Conservation (phyloP, 2,113 vertebrate species). For the Ceratotherium simum region DNA sequence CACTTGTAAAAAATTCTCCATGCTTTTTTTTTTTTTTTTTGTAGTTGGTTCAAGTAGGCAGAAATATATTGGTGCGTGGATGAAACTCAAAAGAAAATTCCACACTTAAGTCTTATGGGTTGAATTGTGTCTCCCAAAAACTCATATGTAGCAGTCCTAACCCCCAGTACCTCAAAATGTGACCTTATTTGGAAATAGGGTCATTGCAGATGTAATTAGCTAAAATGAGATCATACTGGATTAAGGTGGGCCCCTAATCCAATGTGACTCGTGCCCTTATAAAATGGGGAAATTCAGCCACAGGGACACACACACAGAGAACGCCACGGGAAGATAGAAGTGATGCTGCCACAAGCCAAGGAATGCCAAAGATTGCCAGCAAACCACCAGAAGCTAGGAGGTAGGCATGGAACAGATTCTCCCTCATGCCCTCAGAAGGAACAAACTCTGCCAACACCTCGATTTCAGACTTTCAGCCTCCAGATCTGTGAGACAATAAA, state of each 20-base stretch:
- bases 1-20: not conserved
- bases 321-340: rapidly evolving
- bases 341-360: not conserved
- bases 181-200: not conserved
- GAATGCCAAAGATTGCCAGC: not conserved
- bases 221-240: not conserved
- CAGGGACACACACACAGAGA: not conserved
- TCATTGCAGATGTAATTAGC: not conserved
- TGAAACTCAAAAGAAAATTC: not conserved
- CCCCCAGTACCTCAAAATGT: not conserved
- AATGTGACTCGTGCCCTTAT: rapidly evolving
- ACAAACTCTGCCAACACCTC: rapidly evolving
- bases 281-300: not conserved
- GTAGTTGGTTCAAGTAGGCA: not conserved
- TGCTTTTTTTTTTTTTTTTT: not conserved
- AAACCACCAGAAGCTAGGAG: not conserved
- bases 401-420: not conserved
- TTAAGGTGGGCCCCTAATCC: not conserved
- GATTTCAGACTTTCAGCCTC: not conserved
- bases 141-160: not conserved
- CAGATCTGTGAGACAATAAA: not conserved
- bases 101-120: not conserved
- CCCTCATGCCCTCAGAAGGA: not conserved
- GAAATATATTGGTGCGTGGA: not conserved
- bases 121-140: not conserved